phyloP scores from a whole-genome alignment of 2,888 invertebrate species.

The Amiota mariae region DNA sequence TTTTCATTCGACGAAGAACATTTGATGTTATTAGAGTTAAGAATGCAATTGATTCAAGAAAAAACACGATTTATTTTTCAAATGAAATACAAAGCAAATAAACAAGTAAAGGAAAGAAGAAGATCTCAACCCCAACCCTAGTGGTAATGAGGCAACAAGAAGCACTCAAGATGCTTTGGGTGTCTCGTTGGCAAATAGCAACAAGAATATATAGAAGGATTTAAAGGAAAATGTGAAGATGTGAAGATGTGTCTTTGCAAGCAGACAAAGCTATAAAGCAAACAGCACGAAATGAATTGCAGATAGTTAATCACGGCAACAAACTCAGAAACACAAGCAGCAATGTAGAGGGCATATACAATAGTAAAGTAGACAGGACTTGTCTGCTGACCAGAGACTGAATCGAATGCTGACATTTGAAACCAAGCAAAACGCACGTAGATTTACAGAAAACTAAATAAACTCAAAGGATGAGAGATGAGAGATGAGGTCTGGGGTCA shows the following conservation, averaged over 20 bases:
- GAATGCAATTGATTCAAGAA: too few species aligned
- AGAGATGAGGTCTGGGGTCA: background rate
- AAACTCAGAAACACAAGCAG: conserved; percentile 46
- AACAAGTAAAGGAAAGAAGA: conserved; percentile 22
- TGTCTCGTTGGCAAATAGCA: too few species aligned
- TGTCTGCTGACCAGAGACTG: background rate
- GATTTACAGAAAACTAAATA: background rate
- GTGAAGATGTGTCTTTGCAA: too few species aligned
- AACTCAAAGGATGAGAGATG: background rate
- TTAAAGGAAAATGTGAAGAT: too few species aligned
- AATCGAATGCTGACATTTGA: conserved; percentile 43
- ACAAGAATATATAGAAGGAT: background rate
- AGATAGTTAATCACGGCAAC: conserved; percentile 58
- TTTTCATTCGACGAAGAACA: too few species aligned
- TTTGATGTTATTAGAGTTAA: too few species aligned
- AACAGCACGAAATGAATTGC: conserved; percentile 30
- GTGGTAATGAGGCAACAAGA: background rate
- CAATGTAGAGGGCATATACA: conserved; percentile 32
- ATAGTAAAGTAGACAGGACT: background rate
- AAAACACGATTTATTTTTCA: background rate
- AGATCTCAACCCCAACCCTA: background rate
- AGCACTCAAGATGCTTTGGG: background rate
- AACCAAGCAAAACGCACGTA: conserved; percentile 39
- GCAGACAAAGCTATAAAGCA: background rate
- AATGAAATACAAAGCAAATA: background rate